Base-by-base conservation (phyloP, 2,797 vertebrate species). In the Sebastes diaconus region DNA sequence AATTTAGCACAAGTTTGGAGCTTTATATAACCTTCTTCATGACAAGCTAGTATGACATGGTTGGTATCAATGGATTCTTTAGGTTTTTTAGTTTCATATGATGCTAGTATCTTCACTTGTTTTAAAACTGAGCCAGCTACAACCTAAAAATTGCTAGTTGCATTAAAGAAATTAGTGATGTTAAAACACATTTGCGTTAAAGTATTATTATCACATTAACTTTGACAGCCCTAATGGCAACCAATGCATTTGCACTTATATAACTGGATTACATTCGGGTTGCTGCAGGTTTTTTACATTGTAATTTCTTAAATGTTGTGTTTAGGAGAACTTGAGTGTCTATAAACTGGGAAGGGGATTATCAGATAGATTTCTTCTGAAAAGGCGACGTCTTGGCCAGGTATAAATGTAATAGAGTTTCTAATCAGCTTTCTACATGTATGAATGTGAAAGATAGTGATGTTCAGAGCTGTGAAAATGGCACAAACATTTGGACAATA, bases 11-110 rank as follows among this genome's bases (percentile, higher is more conserved):
- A 46, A 18, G 42, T 46, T 46, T 50, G 46, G 46, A 50, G 46
- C 18, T 0, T 50, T 50, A 9, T 50, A 1, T 46, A 18, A 0
- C 16, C 1, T 50, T 0, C 46, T 50, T 20, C 46, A 8, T 0
- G 46, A 50, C 18, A 50, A 50, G 46, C 46, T 50, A 50, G 46
- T 50, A 2, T 9, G 46, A 50, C 46, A 50, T 8, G 46, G 7
- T 20, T 50, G 18, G 46, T 50, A 50, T 0, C 46, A 50, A 50
- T 50, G 18, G 3, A 50, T 50, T 50, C 6, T 18, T 50, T 8
- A 20, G 46, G 46, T 50, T 50, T 50, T 50, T 18, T 50, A 8
- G 18, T 50, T 50, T 50, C 46, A 50, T 50, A 50, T 50, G 46
- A 50, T 50, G 16, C 18, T 7, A 50, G 18, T 20, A 20, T 0